Evolutionary conservation across 2,888 invertebrate genomes (phyloP).

Genomic region (Meiosimyza platycephala): DNA sequence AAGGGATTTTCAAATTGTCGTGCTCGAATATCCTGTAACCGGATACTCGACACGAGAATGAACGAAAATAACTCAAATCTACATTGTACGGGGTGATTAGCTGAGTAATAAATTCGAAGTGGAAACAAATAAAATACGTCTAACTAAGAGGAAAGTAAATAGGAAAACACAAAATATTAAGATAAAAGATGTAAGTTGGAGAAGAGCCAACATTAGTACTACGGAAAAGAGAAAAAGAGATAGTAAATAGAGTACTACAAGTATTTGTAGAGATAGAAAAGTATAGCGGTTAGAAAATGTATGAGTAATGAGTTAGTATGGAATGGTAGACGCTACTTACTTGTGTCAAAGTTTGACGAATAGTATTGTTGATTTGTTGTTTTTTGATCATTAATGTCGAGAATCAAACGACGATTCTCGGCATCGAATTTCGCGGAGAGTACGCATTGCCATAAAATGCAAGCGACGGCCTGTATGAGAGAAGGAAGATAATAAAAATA

Average conservation of each 20-base stretch:
- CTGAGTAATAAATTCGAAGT: background rate
- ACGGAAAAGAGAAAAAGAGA: conserved; percentile 14
- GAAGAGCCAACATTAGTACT: background rate
- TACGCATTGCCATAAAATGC: conserved; percentile 65
- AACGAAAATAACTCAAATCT: conserved; percentile 3
- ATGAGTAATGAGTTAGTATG: background rate
- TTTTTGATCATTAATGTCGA: conserved; percentile 78
- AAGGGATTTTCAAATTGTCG: background rate
- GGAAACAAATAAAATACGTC: background rate
- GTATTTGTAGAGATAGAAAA: background rate
- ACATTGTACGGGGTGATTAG: conserved; percentile 18
- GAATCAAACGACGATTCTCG: conserved; percentile 74
- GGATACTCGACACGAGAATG: background rate
- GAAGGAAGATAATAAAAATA: background rate
- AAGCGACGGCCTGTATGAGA: conserved; percentile 66
- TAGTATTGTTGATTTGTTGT: conserved; percentile 80
- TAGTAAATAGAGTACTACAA: conserved; percentile 19
- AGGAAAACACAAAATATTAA: background rate
- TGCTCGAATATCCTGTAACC: background rate
- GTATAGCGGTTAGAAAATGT: background rate
- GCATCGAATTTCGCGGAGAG: conserved; percentile 61
- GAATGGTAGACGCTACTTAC: conserved; percentile 69
- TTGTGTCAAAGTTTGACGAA: conserved; percentile 80
- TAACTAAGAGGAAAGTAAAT: conserved; percentile 8
- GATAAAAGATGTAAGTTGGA: conserved; percentile 3